Evolutionary conservation across 2,888 invertebrate genomes (phyloP), one percentile per base, ranked within the genome.

Genomic region (Aplocera efformata): DNA sequence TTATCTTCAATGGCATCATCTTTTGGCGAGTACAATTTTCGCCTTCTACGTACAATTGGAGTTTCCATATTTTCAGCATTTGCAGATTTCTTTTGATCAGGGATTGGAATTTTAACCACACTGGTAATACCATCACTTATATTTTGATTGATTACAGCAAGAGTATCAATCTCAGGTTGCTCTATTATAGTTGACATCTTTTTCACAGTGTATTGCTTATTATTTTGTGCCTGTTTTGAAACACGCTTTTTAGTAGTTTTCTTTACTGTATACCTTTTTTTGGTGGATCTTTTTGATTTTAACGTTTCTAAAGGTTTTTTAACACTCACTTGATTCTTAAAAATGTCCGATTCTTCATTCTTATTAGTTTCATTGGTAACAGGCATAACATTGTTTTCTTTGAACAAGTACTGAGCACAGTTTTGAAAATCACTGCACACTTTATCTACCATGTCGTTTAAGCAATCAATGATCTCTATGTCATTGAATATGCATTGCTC

Each of bases 21-120:
- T 64, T 80, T 81, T 0, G 80, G 77, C 1, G 84, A 84, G 39
- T 82, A 86, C 2, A 86, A 60, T 53, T 84, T 85, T 8, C 84
- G 74, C 57, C 76, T 83, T 46, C 63, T 67, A 27, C 65, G 69
- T 10, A 49, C 26, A 8, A 13, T 4, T 3, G 38, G 35, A 8
- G 20, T 35, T 22, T 7, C 35, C n/a, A 25, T 48, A 13, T 41
- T 33, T 3, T 22, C 4, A 8, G 8, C n/a, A 7, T 26, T 10
- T 11, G 36, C 27, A 10, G 25, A 33, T 42, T 43, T 30, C n/a
- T 6, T 33, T 24, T 27, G 42, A 13, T 38, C 29, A 13, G 28
- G 10, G 3, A 31, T 50, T 34, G 36, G 22, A 1, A 23, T n/a
- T 28, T 17, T 36, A 7, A n/a, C 7, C 8, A 17, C 9, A 10